phyloP scores from a whole-genome alignment of 2,113 vertebrate species.

The Hemiscyllium ocellatum region DNA sequence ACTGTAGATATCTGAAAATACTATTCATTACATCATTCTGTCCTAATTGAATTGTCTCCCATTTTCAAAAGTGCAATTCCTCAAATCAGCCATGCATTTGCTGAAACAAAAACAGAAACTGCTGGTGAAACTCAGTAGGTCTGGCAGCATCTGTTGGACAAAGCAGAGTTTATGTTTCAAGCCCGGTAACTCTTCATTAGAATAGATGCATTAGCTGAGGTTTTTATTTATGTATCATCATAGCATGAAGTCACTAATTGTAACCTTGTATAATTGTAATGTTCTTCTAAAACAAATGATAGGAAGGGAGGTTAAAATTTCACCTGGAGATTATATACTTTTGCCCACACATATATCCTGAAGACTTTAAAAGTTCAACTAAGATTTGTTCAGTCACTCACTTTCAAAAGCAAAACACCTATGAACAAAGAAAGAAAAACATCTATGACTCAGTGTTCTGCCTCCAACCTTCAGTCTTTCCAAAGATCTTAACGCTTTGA shows the following conservation, averaged over 20 bases:
- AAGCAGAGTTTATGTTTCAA: no score
- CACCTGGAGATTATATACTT: not conserved
- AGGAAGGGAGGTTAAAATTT: not conserved
- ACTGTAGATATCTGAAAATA: not conserved
- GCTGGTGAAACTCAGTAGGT: no score
- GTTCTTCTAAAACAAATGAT: not conserved
- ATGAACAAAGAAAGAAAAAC: not conserved
- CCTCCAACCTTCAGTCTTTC: not conserved
- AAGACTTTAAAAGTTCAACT: not conserved
- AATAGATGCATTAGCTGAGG: not conserved
- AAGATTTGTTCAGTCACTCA: not conserved
- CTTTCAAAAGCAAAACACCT: not conserved
- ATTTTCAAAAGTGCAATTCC: not conserved
- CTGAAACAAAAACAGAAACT: not conserved
- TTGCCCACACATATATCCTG: not conserved
- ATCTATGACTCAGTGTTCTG: not conserved
- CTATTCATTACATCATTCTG: not conserved
- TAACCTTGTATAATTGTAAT: not conserved
- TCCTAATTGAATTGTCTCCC: not conserved
- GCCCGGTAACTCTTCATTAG: no score
- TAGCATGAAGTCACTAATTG: not conserved
- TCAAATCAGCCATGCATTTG: not conserved
- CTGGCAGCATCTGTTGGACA: no score
- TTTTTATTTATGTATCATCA: not conserved
- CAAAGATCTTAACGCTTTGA: not conserved